Base-by-base conservation (phyloP, 2,113 vertebrate species). In the Channa maculata region DNA sequence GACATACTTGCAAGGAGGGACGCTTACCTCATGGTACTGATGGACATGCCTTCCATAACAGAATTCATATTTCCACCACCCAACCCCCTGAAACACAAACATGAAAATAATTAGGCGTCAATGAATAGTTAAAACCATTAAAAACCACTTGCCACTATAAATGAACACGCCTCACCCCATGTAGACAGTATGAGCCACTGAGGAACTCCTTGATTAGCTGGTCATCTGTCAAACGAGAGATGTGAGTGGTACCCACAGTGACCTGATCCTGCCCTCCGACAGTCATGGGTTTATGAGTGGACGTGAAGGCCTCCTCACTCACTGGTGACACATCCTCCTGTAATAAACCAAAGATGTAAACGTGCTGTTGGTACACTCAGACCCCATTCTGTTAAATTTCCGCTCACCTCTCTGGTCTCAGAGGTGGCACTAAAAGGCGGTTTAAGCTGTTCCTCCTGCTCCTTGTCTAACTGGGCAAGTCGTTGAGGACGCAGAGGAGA, bases 11-110 rank as follows among this genome's bases (percentile, higher is more conserved):
- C 8, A 14, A 15, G 12, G n/a, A 50, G 6, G 4, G 12, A 34
- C 5, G 0, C 82, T 88, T 91, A 99, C 97, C 96, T 99, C 98
- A 6, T 99, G 98, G 85, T 99, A 99, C 66, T 99, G 98, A 86
- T 99, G 96, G 49, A 99, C 97, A 0, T 99, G 95, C 86, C 94
- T 99, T 73, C 98, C 98, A 0, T 99, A 99, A 91, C 98, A 99
- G 94, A 99, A 99, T 86, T 99, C 98, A 0, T 99, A 99, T 86
- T 99, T 99, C 98, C 98, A 99, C 98, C 98, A 99, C 7, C 98
- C 98, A 24, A 99, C 98, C 0, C 98, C 98, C 98, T 99, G 86
- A 65, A 88, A 74, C 41, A 77, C 9, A 84, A 54, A 77, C 3
- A 12, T 34, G 15, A 10, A 8, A 33, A 61, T 6, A 4, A 68